Evolutionary conservation across 1,140 invertebrate genomes (phyloP).

Genomic region (Dreissena rostriformis): DNA sequence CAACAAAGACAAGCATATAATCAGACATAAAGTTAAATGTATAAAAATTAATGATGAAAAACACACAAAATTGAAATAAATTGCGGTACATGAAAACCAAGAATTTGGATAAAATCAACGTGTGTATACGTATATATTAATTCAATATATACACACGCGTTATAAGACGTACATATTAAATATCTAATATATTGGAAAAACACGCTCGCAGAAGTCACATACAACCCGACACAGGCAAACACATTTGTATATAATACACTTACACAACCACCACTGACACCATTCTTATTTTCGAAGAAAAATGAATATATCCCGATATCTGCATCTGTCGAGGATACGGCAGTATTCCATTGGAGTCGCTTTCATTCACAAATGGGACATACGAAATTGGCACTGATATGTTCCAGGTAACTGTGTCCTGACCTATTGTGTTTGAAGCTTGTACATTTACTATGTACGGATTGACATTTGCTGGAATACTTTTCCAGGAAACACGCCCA

Average conservation of each 20-base stretch:
- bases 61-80: no score
- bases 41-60: no score
- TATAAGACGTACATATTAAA: no score
- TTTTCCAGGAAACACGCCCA: constrained; percentile 48
- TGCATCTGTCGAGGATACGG: constrained; percentile 42
- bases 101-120: no score
- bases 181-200: no score
- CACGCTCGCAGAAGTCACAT: no score
- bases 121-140: no score
- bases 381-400: constrained; percentile 57
- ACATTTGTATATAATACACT: not conserved
- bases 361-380: constrained; percentile 29
- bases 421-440: constrained; percentile 52
- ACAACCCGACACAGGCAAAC: no score
- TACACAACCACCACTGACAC: constrained; percentile 51
- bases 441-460: constrained; percentile 40
- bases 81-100: no score
- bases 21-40: no score
- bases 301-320: constrained; percentile 35
- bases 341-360: constrained; percentile 40
- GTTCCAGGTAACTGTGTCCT: constrained; percentile 37
- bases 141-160: no score
- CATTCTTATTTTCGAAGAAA: not conserved
- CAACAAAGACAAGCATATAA: no score
- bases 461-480: constrained; percentile 19